phyloP scores from a whole-genome alignment of 2,797 vertebrate genomes.

The Acanthurus tractus region DNA sequence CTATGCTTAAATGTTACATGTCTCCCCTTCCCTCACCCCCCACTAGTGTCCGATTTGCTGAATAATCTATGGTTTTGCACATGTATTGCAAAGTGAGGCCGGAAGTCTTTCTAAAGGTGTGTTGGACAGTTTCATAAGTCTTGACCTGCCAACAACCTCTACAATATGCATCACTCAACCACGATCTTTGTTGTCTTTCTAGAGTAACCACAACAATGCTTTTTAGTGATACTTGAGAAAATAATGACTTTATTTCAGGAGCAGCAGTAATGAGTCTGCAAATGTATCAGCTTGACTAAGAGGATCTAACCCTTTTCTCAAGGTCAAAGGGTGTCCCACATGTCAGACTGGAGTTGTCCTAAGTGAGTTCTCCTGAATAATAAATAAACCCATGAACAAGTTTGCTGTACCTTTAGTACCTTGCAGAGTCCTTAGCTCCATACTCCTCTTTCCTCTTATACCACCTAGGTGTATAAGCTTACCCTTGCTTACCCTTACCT shows the following conservation, averaged over 20 bases:
- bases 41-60: conserved; percentile 92
- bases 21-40: conserved; percentile 86
- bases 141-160: conserved; percentile 88
- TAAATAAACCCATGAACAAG: conserved; percentile 92
- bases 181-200: conserved; percentile 92
- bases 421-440: conserved; percentile 85
- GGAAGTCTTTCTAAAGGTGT: conserved; percentile 77
- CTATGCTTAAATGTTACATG: conserved; percentile 97
- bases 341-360: conserved; percentile 87
- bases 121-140: conserved; percentile 89
- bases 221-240: conserved; percentile 89
- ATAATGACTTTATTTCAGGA: conserved; percentile 79
- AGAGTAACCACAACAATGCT: conserved; percentile 93
- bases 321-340: conserved; percentile 90
- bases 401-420: conserved; percentile 90
- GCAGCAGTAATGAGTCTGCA: conserved; percentile 89
- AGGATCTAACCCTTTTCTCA: conserved; percentile 75
- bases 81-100: conserved; percentile 94
- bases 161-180: conserved; percentile 91
- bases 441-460: conserved; percentile 88
- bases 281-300: conserved; percentile 76
- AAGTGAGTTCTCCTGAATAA: conserved; percentile 79
- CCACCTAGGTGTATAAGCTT: conserved; percentile 83
- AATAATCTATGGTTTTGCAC: conserved; percentile 96
- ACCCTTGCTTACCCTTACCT: conserved; percentile 83